Evolutionary conservation across 2,888 invertebrate species (phyloP).

Genomic region (Pseudanteris insignis): DNA sequence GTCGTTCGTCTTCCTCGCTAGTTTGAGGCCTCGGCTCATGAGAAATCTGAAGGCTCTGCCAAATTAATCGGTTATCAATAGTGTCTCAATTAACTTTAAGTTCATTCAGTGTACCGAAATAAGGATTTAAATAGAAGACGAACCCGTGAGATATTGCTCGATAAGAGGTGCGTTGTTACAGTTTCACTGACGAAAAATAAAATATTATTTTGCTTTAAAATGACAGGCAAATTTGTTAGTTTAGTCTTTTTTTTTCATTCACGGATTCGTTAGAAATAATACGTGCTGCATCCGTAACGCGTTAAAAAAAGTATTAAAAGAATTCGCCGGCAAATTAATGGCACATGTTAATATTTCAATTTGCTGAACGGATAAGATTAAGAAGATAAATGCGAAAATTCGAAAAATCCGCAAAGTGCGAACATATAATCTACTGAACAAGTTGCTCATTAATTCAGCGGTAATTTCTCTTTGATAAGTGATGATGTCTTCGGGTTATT

Average conservation of each 20-base stretch:
- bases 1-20: conserved; percentile 57
- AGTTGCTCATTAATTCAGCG: conserved; percentile 4
- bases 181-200: too few relatives aligned
- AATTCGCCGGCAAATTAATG: too few relatives aligned
- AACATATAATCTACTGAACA: conserved; percentile 10
- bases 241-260: too few relatives aligned
- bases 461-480: not conserved
- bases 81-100: conserved; percentile 18
- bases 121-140: conserved; percentile 14
- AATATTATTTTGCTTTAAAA: too few relatives aligned
- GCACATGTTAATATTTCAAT: too few relatives aligned
- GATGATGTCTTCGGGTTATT: too few relatives aligned
- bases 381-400: conserved; percentile 11
- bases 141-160: conserved; percentile 19
- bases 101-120: conserved; percentile 21
- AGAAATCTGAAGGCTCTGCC: conserved; percentile 21
- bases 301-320: too few relatives aligned
- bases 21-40: conserved; percentile 46
- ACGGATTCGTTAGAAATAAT: too few relatives aligned
- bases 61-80: conserved; percentile 17
- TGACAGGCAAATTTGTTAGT: too few relatives aligned
- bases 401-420: conserved; percentile 4
- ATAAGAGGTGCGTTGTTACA: conserved; percentile 22
- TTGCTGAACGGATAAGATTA: conserved; percentile 20
- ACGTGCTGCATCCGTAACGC: too few relatives aligned